phyloP scores from a whole-genome alignment of 2,797 vertebrate genomes.

The Miichthys miiuy region DNA sequence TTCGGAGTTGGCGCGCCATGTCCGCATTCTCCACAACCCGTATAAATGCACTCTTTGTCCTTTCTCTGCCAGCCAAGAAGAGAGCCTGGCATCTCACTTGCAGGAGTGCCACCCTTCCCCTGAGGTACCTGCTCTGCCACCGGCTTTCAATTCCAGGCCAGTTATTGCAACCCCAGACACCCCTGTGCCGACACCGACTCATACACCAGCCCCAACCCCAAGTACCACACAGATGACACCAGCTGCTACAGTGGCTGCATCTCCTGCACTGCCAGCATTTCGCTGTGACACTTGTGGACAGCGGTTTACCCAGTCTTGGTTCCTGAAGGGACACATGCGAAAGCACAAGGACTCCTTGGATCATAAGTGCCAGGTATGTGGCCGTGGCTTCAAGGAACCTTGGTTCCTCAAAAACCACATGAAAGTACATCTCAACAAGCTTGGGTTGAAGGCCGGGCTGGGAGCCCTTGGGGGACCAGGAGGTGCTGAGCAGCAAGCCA shows the following conservation, averaged over 20 bases:
- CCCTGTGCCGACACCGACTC: constrained; percentile 78
- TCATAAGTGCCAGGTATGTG: constrained; percentile 94
- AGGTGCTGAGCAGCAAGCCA: constrained; percentile 81
- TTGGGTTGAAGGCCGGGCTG: constrained; percentile 87
- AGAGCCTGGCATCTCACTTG: constrained; percentile 90
- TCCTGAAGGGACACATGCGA: constrained; percentile 96
- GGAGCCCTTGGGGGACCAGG: constrained; percentile 72
- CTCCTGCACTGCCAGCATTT: constrained; percentile 86
- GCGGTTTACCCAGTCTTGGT: constrained; percentile 96
- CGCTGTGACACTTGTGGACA: constrained; percentile 94
- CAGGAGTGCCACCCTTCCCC: constrained; percentile 88
- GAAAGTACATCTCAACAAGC: constrained; percentile 96
- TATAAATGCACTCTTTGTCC: constrained; percentile 94
- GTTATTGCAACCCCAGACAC: constrained; percentile 74
- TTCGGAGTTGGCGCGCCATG: constrained; percentile 91
- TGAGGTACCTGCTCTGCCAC: constrained; percentile 66
- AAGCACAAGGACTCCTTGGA: constrained; percentile 97
- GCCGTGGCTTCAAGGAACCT: constrained; percentile 95
- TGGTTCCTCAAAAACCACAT: constrained; percentile 98
- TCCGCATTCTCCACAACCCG: constrained; percentile 93
- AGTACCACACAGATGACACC: constrained; percentile 74
- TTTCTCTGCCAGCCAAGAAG: constrained; percentile 93
- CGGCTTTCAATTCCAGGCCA: constrained; percentile 62
- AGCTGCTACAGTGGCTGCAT: constrained; percentile 29
- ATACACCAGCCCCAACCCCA: constrained; percentile 75